Conservation (phyloP, 2,113 vertebrate species). For the Microtus ochrogaster region DNA sequence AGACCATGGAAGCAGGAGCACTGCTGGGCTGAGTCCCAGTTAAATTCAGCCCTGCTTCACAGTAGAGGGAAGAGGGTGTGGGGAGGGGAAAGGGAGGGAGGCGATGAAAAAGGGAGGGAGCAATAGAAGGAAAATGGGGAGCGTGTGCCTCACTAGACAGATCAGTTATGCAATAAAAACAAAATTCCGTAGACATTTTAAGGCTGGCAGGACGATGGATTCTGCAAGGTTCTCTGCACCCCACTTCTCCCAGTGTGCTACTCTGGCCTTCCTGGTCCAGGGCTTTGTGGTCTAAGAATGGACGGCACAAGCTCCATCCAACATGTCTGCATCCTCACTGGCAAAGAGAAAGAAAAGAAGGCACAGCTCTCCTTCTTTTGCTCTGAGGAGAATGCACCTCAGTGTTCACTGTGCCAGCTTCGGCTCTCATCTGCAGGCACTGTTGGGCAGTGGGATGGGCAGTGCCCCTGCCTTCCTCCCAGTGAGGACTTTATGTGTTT, state of each 20-base stretch:
- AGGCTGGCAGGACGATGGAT: not conserved
- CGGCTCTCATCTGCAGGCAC: not conserved
- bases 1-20: not conserved
- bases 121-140: not conserved
- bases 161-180: not conserved
- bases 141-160: not conserved
- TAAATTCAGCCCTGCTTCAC: not conserved
- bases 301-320: not conserved
- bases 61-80: not conserved
- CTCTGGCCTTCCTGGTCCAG: not conserved
- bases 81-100: not conserved
- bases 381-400: not conserved
- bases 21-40: not conserved
- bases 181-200: not conserved
- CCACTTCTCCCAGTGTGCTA: accelerated
- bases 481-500: not conserved
- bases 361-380: not conserved
- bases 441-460: not conserved
- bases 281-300: not conserved
- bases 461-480: not conserved
- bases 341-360: not conserved
- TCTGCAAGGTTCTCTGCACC: not conserved
- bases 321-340: not conserved
- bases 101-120: too few relatives aligned
- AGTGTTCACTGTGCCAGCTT: not conserved